Percentiles rank a stretch among this genome's conserved stretches.
Evolutionary conservation across 2,888 invertebrate species (phyloP).

Genomic region (Matsumyia berberina): DNA sequence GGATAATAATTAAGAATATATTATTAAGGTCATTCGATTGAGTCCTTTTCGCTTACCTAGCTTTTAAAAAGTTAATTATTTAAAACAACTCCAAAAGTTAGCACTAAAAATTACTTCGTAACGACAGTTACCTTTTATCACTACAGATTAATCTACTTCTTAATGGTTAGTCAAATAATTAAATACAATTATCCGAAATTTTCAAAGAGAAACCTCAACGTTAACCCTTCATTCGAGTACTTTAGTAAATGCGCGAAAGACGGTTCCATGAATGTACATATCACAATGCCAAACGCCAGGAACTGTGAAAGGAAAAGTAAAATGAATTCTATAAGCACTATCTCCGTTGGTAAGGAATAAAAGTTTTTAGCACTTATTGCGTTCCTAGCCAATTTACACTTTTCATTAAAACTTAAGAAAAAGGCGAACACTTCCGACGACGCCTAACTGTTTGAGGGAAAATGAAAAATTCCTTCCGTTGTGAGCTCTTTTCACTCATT

Average conservation of each 20-base stretch:
- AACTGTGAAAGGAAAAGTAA: slow-evolving; percentile 4
- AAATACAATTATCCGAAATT: slow-evolving; percentile 15
- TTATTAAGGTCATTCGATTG: no score
- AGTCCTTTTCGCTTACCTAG: no score
- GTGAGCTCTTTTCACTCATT: not conserved
- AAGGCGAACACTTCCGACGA: slow-evolving; percentile 4
- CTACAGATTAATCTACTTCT: not conserved
- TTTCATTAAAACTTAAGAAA: slow-evolving; percentile 42
- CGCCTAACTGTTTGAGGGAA: not conserved
- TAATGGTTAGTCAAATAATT: slow-evolving; percentile 15
- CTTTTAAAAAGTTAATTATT: not conserved
- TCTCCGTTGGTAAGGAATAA: not conserved
- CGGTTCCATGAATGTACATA: not conserved
- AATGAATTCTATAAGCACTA: not conserved
- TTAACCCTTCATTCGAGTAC: not conserved
- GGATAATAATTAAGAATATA: no score
- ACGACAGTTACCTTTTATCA: not conserved
- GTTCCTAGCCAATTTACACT: slow-evolving; percentile 21
- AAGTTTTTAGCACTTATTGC: slow-evolving; percentile 5
- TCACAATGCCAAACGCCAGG: not conserved
- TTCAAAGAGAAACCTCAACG: not conserved
- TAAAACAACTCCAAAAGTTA: not conserved
- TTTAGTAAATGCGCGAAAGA: not conserved
- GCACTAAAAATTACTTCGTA: not conserved
- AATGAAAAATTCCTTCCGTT: slow-evolving; percentile 7